Evolutionary conservation across 92 coral and sea anemone species (phyloP).

Genomic region (Epizoanthus ramosus): DNA sequence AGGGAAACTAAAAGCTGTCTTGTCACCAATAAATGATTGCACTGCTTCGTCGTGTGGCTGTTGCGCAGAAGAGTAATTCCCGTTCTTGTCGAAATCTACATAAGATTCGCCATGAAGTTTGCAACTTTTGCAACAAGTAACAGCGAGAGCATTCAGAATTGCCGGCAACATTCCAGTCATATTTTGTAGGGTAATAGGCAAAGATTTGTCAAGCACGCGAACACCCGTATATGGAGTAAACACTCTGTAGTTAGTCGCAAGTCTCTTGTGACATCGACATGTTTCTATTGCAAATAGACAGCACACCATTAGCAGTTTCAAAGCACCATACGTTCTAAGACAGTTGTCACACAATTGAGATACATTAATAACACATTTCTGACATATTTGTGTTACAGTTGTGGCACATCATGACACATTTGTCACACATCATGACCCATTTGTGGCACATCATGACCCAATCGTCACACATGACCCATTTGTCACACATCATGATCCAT

Average conservation of each 20-base stretch:
- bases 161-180: constrained; percentile 80
- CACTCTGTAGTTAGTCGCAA: constrained; percentile 73
- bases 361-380: no score
- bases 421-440: no score
- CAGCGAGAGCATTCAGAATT: constrained; percentile 60
- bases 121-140: constrained; percentile 75
- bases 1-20: background rate
- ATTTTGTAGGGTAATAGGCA: constrained; percentile 35
- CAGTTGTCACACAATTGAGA: no score
- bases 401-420: no score
- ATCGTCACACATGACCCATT: no score
- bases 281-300: constrained; percentile 51
- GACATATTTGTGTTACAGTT: no score
- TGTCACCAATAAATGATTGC: background rate
- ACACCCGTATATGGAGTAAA: constrained; percentile 73
- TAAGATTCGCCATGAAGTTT: constrained; percentile 73
- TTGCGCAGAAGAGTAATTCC: constrained; percentile 7
- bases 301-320: no score
- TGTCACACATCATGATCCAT: no score
- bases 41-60: background rate
- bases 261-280: constrained; percentile 73
- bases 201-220: background rate
- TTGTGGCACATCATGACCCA: no score
- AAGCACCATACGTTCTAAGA: no score
- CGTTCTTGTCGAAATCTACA: constrained; percentile 70